These are phyloP conservation scores for Desmodus rotundus DNA, from an alignment of 2,113 vertebrate genomes.

Conservation along the genomic window DNA sequence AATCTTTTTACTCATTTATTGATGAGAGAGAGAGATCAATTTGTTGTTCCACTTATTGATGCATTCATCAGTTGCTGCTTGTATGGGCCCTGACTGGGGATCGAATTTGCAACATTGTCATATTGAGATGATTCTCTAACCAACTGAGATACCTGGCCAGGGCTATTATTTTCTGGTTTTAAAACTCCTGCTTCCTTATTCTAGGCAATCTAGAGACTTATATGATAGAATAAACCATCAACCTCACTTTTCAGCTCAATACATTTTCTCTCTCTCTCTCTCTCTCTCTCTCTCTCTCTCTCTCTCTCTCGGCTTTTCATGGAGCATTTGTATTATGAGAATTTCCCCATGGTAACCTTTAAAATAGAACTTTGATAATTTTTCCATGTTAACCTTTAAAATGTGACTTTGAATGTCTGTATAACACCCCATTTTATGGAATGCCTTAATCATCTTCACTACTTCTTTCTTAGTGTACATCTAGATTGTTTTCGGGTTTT, in stretches of 20 bases:
- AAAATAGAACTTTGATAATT: neutral
- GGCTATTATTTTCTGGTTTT: neutral
- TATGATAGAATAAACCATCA: neutral
- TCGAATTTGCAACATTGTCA: neutral
- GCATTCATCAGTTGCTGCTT: neutral
- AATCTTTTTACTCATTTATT: neutral
- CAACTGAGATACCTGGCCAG: neutral
- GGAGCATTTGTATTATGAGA: neutral
- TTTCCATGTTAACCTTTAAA: neutral
- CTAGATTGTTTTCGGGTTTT: neutral
- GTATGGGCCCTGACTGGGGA: neutral
- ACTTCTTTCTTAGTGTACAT: neutral
- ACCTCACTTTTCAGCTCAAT: neutral
- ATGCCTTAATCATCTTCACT: neutral
- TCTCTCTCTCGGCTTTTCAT: neutral
- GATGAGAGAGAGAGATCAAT: neutral
- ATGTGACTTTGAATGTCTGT: neutral
- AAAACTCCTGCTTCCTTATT: neutral
- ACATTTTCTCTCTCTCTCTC: neutral
- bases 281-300: neutral
- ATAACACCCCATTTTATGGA: neutral
- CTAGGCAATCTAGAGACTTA: neutral
- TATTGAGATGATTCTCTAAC: neutral
- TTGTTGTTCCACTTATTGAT: neutral
- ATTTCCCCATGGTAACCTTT: neutral